These are phyloP conservation scores for Diplodus puntazzo DNA, from an alignment of 2,797 vertebrate species.

Conservation along the genomic window DNA sequence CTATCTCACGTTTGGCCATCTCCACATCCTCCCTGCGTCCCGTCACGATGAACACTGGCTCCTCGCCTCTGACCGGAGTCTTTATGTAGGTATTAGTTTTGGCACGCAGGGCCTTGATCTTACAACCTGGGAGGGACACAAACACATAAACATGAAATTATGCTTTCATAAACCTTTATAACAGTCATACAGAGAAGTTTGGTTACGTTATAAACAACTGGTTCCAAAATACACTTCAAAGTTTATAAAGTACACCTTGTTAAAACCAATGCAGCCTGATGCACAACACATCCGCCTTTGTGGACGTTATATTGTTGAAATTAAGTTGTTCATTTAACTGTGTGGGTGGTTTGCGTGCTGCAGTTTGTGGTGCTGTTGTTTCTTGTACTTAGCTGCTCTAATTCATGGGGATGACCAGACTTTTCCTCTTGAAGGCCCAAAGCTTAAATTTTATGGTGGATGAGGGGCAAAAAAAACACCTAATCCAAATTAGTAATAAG, in stretches of 20 bases:
- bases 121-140: conserved; percentile 88
- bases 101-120: conserved; percentile 96
- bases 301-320: not conserved
- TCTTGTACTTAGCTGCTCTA: not conserved
- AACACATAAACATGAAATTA: not conserved
- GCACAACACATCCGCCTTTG: not conserved
- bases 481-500: too few relatives aligned
- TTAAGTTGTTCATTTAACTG: not conserved
- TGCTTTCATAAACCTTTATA: not conserved
- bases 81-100: conserved; percentile 99
- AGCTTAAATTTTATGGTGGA: too few relatives aligned
- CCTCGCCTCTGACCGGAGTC: conserved; percentile 96
- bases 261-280: not conserved
- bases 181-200: not conserved
- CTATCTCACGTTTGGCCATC: conserved; percentile 97
- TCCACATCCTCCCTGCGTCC: conserved; percentile 97
- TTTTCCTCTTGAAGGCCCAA: too few relatives aligned
- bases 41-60: conserved; percentile 96
- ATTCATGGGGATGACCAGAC: too few relatives aligned
- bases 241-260: not conserved
- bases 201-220: not conserved
- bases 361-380: not conserved
- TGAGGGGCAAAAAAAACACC: too few relatives aligned
- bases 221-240: not conserved
- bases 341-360: not conserved